Percentiles rank a stretch among this genome's conserved stretches.
phyloP scores from a whole-genome alignment of 2,113 vertebrate species.

The Cyprinodon brontotheroides region DNA sequence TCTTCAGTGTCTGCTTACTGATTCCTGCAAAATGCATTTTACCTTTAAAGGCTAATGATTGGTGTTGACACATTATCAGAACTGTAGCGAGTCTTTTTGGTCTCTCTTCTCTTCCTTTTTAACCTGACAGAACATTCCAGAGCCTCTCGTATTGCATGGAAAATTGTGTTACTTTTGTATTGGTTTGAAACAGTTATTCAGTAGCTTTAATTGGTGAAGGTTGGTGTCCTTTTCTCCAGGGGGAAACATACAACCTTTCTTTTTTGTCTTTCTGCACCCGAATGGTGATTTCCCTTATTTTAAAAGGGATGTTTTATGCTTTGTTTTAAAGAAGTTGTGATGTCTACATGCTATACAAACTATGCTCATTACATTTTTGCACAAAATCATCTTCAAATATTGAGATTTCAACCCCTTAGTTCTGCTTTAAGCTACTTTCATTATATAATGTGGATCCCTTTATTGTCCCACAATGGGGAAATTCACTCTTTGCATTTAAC shows the following conservation, averaged over 20 bases:
- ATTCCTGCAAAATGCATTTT: constrained; percentile 44
- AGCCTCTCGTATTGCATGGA: constrained; percentile 38
- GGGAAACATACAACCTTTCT: too few species aligned
- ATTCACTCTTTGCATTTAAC: too few species aligned
- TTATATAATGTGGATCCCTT: too few species aligned
- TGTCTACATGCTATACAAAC: too few species aligned
- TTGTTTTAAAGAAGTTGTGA: too few species aligned
- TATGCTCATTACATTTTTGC: too few species aligned
- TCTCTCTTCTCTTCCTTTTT: constrained; percentile 30
- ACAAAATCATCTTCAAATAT: too few species aligned
- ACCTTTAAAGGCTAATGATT: constrained; percentile 24
- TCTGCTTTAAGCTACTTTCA: too few species aligned
- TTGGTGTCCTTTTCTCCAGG: background rate
- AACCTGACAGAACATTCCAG: constrained; percentile 12
- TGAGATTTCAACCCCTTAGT: too few species aligned
- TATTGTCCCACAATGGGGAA: too few species aligned
- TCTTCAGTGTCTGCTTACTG: constrained; percentile 49
- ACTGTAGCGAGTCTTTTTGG: constrained; percentile 32
- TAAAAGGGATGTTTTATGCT: background rate
- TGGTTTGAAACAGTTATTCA: constrained; percentile 17
- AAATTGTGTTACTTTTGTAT: constrained; percentile 26
- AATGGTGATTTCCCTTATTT: constrained; percentile 11
- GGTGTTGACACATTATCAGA: constrained; percentile 29
- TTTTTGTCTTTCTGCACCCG: background rate
- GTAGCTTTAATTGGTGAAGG: background rate